Evolutionary conservation across 2,888 invertebrate species (phyloP).

Genomic region (Odontocolon sp.): DNA sequence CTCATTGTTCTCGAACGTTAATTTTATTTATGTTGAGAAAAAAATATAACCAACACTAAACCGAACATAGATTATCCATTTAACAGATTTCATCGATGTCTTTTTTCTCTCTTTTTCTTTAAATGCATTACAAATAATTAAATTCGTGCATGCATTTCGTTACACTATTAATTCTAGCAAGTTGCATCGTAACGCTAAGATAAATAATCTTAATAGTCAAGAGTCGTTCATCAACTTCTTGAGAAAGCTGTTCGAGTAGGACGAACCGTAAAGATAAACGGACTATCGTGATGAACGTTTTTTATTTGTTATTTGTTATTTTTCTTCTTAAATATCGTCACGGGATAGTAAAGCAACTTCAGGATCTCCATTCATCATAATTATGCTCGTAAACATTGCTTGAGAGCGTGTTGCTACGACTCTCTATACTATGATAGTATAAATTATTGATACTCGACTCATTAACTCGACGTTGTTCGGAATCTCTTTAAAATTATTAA

Average conservation of each 20-base stretch:
- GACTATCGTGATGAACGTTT: slow-evolving; percentile 17
- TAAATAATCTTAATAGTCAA: not conserved
- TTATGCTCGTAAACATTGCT: slow-evolving; percentile 24
- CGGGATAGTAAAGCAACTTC: not conserved
- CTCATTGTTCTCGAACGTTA: not conserved
- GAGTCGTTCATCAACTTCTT: not conserved
- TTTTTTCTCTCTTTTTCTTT: no score
- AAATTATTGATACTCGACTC: slow-evolving; percentile 28
- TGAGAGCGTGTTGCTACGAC: not conserved
- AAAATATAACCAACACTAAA: no score
- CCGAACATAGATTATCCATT: no score
- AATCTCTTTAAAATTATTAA: not conserved
- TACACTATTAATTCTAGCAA: not conserved
- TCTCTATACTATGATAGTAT: not conserved
- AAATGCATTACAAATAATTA: not conserved
- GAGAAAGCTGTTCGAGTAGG: not conserved
- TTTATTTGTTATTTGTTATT: no score
- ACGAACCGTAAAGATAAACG: slow-evolving; percentile 1
- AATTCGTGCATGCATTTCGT: not conserved
- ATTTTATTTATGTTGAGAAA: not conserved
- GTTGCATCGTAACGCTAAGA: not conserved
- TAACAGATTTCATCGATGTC: no score
- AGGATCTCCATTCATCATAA: slow-evolving; percentile 21
- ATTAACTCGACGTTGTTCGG: not conserved
- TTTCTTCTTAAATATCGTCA: slow-evolving; percentile 3